Conservation (phyloP, 2,888 invertebrate genomes). For the Endomychus coccineus region DNA sequence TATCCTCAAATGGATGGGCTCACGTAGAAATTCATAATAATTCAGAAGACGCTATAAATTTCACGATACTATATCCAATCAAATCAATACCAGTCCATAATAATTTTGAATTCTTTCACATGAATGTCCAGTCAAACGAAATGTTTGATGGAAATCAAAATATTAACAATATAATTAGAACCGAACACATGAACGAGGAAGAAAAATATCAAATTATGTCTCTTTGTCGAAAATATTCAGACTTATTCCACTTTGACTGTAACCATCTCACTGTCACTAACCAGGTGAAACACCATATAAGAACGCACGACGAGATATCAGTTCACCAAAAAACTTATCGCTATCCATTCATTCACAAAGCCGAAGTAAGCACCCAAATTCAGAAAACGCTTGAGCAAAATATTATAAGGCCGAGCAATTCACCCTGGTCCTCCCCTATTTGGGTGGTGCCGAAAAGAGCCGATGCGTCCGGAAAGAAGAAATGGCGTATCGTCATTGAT, state of each 20-base stretch:
- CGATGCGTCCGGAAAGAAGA: slow-evolving; percentile 25
- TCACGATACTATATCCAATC: no score
- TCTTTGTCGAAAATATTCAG: slow-evolving; percentile 25
- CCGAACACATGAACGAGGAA: slow-evolving; percentile 26
- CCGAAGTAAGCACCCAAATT: slow-evolving; percentile 29
- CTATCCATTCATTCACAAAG: slow-evolving; percentile 29
- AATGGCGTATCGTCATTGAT: slow-evolving; percentile 36
- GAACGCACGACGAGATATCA: slow-evolving; percentile 19
- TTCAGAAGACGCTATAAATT: no score
- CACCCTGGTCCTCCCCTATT: slow-evolving; percentile 25
- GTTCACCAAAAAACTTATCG: slow-evolving; percentile 28
- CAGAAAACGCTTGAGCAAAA: slow-evolving; percentile 24
- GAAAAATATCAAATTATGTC: slow-evolving; percentile 23
- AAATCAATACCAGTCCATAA: no score
- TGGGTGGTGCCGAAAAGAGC: slow-evolving; percentile 32
- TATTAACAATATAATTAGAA: no score
- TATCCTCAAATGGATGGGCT: no score
- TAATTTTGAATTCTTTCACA: no score
- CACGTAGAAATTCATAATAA: no score
- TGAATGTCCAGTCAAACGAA: no score
- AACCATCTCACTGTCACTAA: no score
- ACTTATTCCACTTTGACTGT: slow-evolving; percentile 28
- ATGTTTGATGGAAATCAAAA: no score
- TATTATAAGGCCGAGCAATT: slow-evolving; percentile 26
- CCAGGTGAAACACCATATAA: no score